Conservation (phyloP, 2,113 vertebrate species). For the Ophiodon elongatus region DNA sequence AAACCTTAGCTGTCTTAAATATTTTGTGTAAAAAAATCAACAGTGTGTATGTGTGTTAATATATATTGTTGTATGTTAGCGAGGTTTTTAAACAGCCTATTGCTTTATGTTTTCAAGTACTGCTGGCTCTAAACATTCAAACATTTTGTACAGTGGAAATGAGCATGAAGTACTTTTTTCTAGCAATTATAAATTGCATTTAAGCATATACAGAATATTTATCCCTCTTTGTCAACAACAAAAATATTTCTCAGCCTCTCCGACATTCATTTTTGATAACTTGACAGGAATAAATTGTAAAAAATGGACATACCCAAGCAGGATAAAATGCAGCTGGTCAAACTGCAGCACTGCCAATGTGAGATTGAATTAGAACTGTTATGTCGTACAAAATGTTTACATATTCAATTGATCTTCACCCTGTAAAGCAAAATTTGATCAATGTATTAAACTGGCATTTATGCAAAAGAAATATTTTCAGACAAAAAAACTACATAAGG, state of each 20-base stretch:
- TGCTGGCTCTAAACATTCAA: conserved; percentile 67
- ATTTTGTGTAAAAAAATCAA: conserved; percentile 58
- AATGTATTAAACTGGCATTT: conserved; percentile 55
- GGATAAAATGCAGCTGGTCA: conserved; percentile 6
- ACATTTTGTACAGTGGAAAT: conserved; percentile 71
- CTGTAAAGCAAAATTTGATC: conserved; percentile 46
- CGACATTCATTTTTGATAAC: conserved; percentile 27
- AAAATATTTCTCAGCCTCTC: conserved; percentile 13
- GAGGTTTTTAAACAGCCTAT: conserved; percentile 68
- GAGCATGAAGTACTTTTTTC: conserved; percentile 68
- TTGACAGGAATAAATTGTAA: conserved; percentile 21
- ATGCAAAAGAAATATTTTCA: conserved; percentile 67
- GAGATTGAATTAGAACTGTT: conserved; percentile 27
- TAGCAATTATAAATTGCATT: conserved; percentile 50
- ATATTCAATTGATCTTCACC: conserved; percentile 45
- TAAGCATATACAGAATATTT: conserved; percentile 49
- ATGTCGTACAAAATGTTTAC: conserved; percentile 63
- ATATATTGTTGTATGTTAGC: conserved; percentile 61
- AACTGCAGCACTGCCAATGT: conserved; percentile 1
- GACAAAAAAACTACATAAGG: conserved; percentile 46
- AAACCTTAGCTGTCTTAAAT: conserved; percentile 74
- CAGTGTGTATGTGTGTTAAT: conserved; percentile 32
- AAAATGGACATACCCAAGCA: conserved; percentile 12
- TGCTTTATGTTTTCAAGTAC: conserved; percentile 70
- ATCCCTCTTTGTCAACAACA: conserved; percentile 18